These are phyloP conservation scores for Ephestia elutella DNA, from an alignment of 1,140 invertebrate genomes.

Conservation along the genomic window DNA sequence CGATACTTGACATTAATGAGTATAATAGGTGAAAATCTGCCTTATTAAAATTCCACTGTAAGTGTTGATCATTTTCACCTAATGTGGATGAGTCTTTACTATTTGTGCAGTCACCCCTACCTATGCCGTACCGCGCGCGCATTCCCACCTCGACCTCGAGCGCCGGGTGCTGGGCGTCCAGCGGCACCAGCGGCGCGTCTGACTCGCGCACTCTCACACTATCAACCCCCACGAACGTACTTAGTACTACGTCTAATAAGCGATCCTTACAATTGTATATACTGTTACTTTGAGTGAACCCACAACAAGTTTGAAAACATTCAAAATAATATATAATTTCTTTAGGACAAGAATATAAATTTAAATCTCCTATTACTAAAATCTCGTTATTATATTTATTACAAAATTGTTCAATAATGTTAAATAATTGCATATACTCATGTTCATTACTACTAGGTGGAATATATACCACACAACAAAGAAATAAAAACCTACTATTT, in stretches of 20 bases:
- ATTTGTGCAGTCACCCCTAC: too few species aligned
- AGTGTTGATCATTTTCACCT: neutral
- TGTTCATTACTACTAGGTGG: slow-evolving; percentile 17
- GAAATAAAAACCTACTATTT: slow-evolving; percentile 9
- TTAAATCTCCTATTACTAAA: too few species aligned
- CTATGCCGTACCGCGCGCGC: neutral
- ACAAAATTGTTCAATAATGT: slow-evolving; percentile 21
- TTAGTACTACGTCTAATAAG: slow-evolving; percentile 9
- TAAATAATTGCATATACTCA: slow-evolving; percentile 20
- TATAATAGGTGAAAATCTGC: neutral
- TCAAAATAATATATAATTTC: slow-evolving; percentile 23
- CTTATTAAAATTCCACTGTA: slow-evolving; percentile 5
- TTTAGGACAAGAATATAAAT: slow-evolving; percentile 15
- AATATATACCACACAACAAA: slow-evolving; percentile 20
- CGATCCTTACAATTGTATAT: slow-evolving; percentile 12
- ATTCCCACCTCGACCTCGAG: neutral
- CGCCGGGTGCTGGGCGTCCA: slow-evolving; percentile 5
- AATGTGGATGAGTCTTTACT: too few species aligned
- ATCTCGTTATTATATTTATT: slow-evolving; percentile 18
- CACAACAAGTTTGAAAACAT: slow-evolving; percentile 19
- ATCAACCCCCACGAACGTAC: neutral
- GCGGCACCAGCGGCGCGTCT: slow-evolving; percentile 1
- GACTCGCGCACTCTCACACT: neutral
- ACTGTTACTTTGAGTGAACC: slow-evolving; percentile 17
- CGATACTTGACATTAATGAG: neutral